phyloP scores from a whole-genome alignment of 1,140 invertebrate species.

The Calliphora vicina region DNA sequence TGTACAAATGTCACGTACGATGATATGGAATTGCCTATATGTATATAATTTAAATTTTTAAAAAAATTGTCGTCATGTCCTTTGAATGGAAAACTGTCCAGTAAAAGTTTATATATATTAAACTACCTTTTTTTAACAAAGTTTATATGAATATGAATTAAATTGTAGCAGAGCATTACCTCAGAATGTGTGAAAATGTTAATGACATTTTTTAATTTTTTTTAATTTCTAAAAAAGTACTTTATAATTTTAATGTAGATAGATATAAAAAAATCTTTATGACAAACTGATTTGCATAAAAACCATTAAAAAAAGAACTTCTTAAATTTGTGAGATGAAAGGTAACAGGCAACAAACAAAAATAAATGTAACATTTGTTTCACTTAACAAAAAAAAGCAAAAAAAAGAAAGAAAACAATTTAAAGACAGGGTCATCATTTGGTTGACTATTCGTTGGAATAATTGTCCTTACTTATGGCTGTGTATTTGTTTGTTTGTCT shows the following conservation, averaged over 20 bases:
- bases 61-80: no score
- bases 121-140: not conserved
- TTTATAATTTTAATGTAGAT: not conserved
- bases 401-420: not conserved
- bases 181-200: not conserved
- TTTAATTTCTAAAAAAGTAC: not conserved
- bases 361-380: not conserved
- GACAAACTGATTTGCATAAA: not conserved
- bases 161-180: not conserved
- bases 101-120: no score
- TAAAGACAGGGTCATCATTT: not conserved
- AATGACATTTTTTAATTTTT: not conserved
- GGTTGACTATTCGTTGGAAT: not conserved
- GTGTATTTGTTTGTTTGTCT: not conserved
- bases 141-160: conserved; percentile 5
- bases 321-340: not conserved
- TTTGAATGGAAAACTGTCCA: no score
- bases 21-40: no score
- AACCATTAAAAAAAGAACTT: not conserved
- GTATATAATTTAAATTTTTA: no score
- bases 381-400: not conserved
- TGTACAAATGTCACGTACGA: no score
- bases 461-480: no score
- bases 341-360: not conserved
- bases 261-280: not conserved